Base-by-base conservation (phyloP, 2,113 vertebrate genomes). In the Chloropsis hardwickii region DNA sequence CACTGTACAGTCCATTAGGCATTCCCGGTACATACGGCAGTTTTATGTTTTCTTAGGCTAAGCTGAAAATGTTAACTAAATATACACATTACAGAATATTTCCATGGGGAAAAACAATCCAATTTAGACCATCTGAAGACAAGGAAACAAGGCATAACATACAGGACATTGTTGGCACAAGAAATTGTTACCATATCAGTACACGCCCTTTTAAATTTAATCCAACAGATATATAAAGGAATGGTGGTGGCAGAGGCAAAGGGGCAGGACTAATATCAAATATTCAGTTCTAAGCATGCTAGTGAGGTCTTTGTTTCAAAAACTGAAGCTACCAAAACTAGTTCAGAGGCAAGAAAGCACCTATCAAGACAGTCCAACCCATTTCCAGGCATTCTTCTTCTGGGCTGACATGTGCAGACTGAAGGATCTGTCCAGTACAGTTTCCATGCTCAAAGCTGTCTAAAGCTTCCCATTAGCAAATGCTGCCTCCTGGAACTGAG, bases 401-500 rank as follows among this genome's bases (percentile, higher is more conserved):
- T 57, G 81, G 65, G 96, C 90, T 95, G 95, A 94, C 85, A 61
- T 19, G 44, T 14, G 93, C 88, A 95, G 96, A 79, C 88, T 25
- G 79, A 92, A 97, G 86, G 86, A 94, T 86, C 76, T 96, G 91
- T 96, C 84, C 93, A 86, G 95, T 82, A 81, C n/a, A 77, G 44
- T 61, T 96, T 96, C 93, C 29, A 17, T 37, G 79, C 61, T 47
- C 3, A 16, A 81, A 96, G 96, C 88, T 90, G 88, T 90, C 98
- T 99, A 99, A 86, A 99, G 99, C 96, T 99, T 99, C 96, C 99
- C 99, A 35, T 99, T 99, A 97, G 99, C 99, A 97, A 99, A 99
- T 1, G 99, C 99, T 74, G 99, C 99, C 98, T 99, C 99, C 96
- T 99, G 99, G 98, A 99, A 99, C 98, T 99, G 99, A 94, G 99